These are phyloP conservation scores for Tiliqua scincoides DNA, from an alignment of 2,113 vertebrate species.

Conservation along the genomic window DNA sequence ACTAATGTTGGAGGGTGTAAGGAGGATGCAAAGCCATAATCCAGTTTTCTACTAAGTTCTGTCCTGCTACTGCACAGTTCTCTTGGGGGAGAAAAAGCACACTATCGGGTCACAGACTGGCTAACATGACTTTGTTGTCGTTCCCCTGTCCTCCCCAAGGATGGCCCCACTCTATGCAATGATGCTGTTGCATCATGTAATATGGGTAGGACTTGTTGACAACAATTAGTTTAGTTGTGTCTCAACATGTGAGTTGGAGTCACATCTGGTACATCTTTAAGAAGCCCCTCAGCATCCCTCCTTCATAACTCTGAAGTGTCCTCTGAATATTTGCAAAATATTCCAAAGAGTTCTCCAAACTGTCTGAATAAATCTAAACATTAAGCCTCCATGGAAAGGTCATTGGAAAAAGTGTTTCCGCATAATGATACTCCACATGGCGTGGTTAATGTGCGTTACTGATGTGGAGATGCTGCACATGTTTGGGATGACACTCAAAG, in stretches of 20 bases:
- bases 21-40: too few species aligned
- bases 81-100: neutral
- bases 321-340: neutral
- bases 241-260: too few species aligned
- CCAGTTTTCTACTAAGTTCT: neutral
- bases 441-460: neutral
- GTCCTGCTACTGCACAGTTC: neutral
- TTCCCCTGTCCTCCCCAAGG: neutral
- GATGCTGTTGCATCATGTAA: neutral
- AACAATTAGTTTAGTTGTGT: neutral
- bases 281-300: neutral
- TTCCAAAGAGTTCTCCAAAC: neutral
- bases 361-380: neutral
- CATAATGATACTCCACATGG: neutral
- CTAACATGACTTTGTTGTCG: neutral
- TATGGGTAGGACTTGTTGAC: neutral
- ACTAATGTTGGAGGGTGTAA: neutral
- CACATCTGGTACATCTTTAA: neutral
- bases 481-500: neutral
- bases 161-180: neutral
- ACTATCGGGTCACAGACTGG: neutral
- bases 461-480: neutral
- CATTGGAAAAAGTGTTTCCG: neutral
- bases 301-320: neutral
- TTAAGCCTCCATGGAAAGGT: neutral